A percentile compares a stretch with the other conserved stretches of the same genome.
phyloP scores from a whole-genome alignment of 2,888 invertebrate genomes.

The Ophraella communa region DNA sequence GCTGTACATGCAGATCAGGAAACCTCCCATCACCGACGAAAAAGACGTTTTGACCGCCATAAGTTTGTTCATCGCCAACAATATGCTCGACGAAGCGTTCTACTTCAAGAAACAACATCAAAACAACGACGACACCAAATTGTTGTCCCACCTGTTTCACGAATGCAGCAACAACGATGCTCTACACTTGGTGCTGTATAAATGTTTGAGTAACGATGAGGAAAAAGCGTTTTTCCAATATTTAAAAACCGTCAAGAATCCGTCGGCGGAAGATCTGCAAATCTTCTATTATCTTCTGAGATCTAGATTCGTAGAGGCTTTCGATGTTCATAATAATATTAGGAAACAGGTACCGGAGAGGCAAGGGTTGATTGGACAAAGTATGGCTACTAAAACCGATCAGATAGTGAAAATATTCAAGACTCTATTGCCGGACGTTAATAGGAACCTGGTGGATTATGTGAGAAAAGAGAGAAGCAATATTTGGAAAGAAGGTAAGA shows the following conservation, averaged over 20 bases:
- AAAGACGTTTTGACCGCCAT: slow-evolving; percentile 65
- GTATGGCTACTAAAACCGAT: slow-evolving; percentile 44
- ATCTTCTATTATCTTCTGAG: slow-evolving; percentile 75
- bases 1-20: slow-evolving; percentile 67
- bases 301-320: slow-evolving; percentile 66
- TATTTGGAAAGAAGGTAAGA: slow-evolving; percentile 48
- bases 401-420: slow-evolving; percentile 49
- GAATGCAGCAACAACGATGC: slow-evolving; percentile 66
- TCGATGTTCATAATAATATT: slow-evolving; percentile 60
- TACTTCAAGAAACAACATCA: slow-evolving; percentile 68
- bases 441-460: slow-evolving; percentile 48
- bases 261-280: slow-evolving; percentile 69
- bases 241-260: slow-evolving; percentile 63
- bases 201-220: slow-evolving; percentile 68
- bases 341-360: slow-evolving; percentile 39
- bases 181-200: slow-evolving; percentile 67
- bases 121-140: slow-evolving; percentile 59
- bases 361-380: slow-evolving; percentile 51
- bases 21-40: slow-evolving; percentile 50
- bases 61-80: slow-evolving; percentile 69
- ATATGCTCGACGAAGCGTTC: slow-evolving; percentile 70
- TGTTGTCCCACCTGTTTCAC: slow-evolving; percentile 69
- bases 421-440: slow-evolving; percentile 50
- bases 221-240: slow-evolving; percentile 73
- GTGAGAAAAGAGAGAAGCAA: slow-evolving; percentile 48